These are phyloP conservation scores for Bombyx mandarina DNA, from an alignment of 1,140 invertebrate genomes.

Conservation along the genomic window DNA sequence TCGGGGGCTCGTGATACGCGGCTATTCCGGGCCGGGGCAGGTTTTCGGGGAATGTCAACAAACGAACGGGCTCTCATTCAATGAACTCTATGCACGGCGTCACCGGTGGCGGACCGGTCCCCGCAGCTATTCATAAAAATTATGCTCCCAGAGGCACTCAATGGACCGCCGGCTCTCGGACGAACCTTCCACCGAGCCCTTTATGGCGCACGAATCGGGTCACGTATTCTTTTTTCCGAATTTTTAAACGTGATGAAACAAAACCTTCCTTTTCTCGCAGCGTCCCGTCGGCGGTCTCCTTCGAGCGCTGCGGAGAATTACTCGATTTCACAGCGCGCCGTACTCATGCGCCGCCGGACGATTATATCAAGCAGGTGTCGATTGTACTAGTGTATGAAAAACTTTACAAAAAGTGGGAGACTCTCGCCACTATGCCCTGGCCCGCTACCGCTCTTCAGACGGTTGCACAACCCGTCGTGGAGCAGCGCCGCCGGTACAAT, in stretches of 20 bases:
- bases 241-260: conserved; percentile 20
- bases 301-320: conserved; percentile 26
- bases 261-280: conserved; percentile 16
- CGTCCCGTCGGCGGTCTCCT: conserved; percentile 31
- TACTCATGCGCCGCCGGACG: conserved; percentile 22
- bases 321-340: conserved; percentile 32
- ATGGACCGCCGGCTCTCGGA: conserved; percentile 33
- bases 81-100: conserved; percentile 54
- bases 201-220: conserved; percentile 20
- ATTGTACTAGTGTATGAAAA: conserved; percentile 47
- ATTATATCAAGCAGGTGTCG: conserved; percentile 31
- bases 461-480: conserved; percentile 18
- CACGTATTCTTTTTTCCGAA: conserved; percentile 23
- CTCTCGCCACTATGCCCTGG: conserved; percentile 24
- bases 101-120: conserved; percentile 61
- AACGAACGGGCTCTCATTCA: conserved; percentile 61
- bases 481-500: conserved; percentile 2
- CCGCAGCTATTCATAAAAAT: conserved; percentile 57
- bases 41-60: conserved; percentile 70
- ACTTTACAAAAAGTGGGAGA: conserved; percentile 19
- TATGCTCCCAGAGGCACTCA: conserved; percentile 46
- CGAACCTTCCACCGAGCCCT: conserved; percentile 28
- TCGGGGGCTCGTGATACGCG: conserved; percentile 52
- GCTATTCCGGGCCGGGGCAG: conserved; percentile 62
- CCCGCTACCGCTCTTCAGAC: conserved; percentile 13